Conservation (phyloP, 2,797 vertebrate species). For the Stomatorhinus walkeri region DNA sequence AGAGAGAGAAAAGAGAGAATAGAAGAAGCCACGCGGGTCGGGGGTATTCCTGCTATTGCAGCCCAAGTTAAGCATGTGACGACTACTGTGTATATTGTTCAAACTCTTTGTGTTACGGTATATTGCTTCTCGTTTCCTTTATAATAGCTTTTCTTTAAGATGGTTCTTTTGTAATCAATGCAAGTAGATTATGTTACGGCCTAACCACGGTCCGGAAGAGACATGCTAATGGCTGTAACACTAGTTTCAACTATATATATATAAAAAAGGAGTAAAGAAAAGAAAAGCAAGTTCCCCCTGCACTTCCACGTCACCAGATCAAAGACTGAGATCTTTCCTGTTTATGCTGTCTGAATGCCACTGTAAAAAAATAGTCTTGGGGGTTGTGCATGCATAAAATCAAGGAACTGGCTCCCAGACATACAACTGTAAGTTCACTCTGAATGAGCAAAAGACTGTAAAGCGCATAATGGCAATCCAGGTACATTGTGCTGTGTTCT, state of each 20-base stretch:
- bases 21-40: background rate
- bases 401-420: background rate
- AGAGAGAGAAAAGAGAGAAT: background rate
- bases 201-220: background rate
- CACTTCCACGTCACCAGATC: background rate
- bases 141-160: background rate
- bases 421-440: background rate
- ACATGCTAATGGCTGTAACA: background rate
- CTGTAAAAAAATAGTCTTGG: background rate
- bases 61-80: background rate
- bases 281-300: background rate
- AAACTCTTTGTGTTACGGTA: background rate
- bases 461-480: background rate
- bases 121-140: background rate
- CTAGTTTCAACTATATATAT: background rate
- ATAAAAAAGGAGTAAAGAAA: background rate
- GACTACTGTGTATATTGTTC: background rate
- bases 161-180: background rate
- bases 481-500: background rate
- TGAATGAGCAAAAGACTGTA: background rate
- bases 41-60: background rate
- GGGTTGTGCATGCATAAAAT: background rate
- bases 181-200: background rate
- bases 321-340: background rate
- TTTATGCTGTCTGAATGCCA: background rate